A percentile compares a stretch with the other conserved stretches of the same genome.
Conservation (phyloP, 2,113 vertebrate species). For the Notarius quadriscutis region DNA sequence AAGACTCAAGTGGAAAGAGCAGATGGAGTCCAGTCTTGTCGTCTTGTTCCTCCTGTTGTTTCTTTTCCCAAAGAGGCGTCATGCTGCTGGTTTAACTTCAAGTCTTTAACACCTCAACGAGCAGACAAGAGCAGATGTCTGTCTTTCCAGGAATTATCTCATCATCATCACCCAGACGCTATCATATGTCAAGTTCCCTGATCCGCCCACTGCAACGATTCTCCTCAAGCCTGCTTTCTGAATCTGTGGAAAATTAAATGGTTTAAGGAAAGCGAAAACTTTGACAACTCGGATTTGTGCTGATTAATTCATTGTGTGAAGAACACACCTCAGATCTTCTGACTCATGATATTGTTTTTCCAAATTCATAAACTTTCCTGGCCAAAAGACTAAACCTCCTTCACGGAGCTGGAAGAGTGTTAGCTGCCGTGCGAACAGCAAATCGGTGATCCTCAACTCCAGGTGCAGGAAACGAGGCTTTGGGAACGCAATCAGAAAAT, state of each 20-base stretch:
- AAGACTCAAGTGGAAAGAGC: not conserved
- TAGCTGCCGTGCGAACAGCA: not conserved
- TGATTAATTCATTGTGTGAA: no score
- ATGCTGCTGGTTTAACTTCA: not conserved
- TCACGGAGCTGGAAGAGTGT: not conserved
- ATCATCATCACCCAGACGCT: not conserved
- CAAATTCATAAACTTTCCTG: not conserved
- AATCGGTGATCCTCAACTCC: conserved; percentile 38
- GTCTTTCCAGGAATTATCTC: not conserved
- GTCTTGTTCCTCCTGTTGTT: not conserved
- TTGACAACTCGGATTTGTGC: not conserved
- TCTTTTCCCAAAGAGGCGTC: not conserved
- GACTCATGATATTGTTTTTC: not conserved
- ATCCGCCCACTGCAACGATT: not conserved
- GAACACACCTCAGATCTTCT: not conserved
- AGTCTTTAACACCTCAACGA: not conserved
- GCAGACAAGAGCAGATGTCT: conserved; percentile 22
- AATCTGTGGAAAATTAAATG: not conserved
- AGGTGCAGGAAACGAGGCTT: conserved; percentile 35
- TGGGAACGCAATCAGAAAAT: conserved; percentile 45
- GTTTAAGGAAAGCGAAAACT: not conserved
- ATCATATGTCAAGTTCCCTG: not conserved
- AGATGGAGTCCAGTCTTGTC: conserved; percentile 11
- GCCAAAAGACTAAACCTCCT: not conserved
- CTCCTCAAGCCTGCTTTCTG: not conserved